phyloP scores from a whole-genome alignment of 2,113 vertebrate species.

The Hypocryptadius cinnamomeus region DNA sequence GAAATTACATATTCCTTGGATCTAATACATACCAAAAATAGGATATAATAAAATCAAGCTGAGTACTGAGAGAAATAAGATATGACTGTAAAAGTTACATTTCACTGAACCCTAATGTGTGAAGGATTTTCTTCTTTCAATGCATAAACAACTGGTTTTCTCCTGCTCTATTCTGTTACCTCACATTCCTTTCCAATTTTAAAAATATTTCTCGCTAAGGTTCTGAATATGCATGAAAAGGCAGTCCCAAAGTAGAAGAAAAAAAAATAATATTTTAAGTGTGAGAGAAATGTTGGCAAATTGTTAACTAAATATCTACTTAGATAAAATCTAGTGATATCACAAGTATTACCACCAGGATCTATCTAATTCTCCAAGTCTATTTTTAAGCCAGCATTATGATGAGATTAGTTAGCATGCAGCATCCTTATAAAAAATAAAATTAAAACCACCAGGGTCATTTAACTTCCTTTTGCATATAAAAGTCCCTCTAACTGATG shows the following conservation, averaged over 20 bases:
- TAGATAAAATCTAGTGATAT: not conserved
- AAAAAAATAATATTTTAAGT: not conserved
- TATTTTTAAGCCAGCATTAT: slow-evolving; percentile 44
- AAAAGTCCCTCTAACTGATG: not conserved
- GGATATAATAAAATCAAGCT: not conserved
- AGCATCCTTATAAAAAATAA: not conserved
- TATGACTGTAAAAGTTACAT: not conserved
- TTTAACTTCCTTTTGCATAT: not conserved
- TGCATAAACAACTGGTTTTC: not conserved
- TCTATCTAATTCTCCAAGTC: not conserved
- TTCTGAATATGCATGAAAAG: not conserved
- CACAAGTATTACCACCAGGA: not conserved
- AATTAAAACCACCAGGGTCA: not conserved
- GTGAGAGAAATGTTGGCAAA: not conserved
- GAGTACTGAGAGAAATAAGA: not conserved
- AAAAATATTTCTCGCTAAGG: not conserved
- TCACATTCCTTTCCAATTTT: not conserved
- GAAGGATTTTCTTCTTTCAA: not conserved
- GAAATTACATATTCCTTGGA: not conserved
- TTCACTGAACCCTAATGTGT: not conserved
- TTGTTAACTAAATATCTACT: not conserved
- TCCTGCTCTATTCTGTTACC: not conserved
- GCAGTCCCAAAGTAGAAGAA: not conserved
- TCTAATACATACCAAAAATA: not conserved
- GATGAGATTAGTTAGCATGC: not conserved